Base-by-base conservation (phyloP, 2,113 vertebrate genomes). In the Scomber colias region DNA sequence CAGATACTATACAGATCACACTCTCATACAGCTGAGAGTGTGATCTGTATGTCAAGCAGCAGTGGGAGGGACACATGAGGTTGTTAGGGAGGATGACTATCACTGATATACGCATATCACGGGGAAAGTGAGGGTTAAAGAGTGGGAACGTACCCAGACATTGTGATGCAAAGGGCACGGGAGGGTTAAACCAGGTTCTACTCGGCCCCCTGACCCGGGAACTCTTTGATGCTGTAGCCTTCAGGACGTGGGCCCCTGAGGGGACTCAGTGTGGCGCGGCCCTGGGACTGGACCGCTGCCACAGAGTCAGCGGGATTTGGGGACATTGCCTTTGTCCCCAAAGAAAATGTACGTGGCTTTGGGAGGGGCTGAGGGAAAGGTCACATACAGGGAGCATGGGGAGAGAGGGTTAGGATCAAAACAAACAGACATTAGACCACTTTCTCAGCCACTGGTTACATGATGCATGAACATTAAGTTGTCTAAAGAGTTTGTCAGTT, bases 271-370 rank as follows among this genome's bases (percentile, higher is more conserved):
- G 70, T 85, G 88, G 61, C 46, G 69, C 55, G 4, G 73, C 87
- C 86, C 84, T 87, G 89, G 82, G 84, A 87, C 85, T 55, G 64
- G 75, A 62, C 77, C 71, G 27, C 83, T 81, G 86, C 74, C 66
- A 68, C 12, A 21, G 74, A 75, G 85, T 74, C 88, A 88, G 83
- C 50, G 48, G 87, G 92, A 87, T 80, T 77, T 1, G 15, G 66
- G 81, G 77, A 56, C 59, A 4, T 12, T 11, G 71, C 87, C 82
- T 93, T 95, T 93, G 91, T 94, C 81, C 85, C 82, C 77, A 91
- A 93, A 93, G 92, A 94, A 95, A 94, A 94, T 93, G 80, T 92
- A 93, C 92, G 81, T 86, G 83, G 81, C 80, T 86, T 87, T 90
- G 91, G 90, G 92, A 68, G 87, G 87, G 83, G 75, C 80, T 9